phyloP scores from a whole-genome alignment of 1,140 invertebrate genomes.

The Sitobion miscanthi region DNA sequence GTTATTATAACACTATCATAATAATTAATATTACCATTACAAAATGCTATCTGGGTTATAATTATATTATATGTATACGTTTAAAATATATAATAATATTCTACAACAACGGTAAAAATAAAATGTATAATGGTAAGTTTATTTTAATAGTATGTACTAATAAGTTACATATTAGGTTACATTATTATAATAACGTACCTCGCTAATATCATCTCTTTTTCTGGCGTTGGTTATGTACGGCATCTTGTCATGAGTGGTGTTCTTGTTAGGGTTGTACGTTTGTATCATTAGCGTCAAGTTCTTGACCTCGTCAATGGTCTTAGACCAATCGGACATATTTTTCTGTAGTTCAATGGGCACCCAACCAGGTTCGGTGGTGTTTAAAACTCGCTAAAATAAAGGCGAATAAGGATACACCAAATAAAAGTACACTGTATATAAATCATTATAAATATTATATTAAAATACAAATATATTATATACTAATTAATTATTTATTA shows the following conservation, averaged over 20 bases:
- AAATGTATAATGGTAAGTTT: no score
- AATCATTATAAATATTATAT: not conserved
- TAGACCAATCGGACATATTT: slow-evolving; percentile 78
- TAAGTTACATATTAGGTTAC: not conserved
- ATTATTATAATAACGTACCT: slow-evolving; percentile 32
- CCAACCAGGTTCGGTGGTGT: slow-evolving; percentile 70
- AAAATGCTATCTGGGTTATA: no score
- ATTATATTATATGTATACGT: not conserved
- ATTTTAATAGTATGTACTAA: no score
- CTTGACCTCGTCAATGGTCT: slow-evolving; percentile 67
- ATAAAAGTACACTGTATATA: not conserved
- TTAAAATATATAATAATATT: not conserved
- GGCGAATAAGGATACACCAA: not conserved
- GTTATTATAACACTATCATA: no score
- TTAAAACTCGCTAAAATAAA: slow-evolving; percentile 58
- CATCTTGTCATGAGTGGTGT: slow-evolving; percentile 18
- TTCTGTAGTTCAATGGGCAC: slow-evolving; percentile 76
- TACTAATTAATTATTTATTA: not conserved
- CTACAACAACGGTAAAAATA: not conserved
- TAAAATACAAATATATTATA: not conserved
- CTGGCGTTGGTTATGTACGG: slow-evolving; percentile 62
- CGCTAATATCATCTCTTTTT: slow-evolving; percentile 61
- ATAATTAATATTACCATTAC: no score
- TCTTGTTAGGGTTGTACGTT: slow-evolving; percentile 62
- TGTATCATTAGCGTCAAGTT: slow-evolving; percentile 78